These are phyloP conservation scores for Hemithea aestivaria DNA, from an alignment of 2,888 invertebrate species.

Conservation along the genomic window DNA sequence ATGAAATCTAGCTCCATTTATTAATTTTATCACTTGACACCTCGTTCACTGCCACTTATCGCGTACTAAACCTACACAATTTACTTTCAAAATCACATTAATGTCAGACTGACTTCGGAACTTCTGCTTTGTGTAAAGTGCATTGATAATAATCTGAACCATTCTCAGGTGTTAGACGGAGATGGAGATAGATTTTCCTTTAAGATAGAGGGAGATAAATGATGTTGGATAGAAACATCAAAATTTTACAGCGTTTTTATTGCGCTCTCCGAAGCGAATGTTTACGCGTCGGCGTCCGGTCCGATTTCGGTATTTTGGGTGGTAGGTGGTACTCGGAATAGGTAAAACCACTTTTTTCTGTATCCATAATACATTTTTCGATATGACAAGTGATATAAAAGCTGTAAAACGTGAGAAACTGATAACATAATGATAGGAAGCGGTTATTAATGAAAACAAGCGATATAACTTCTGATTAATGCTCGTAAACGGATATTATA, in stretches of 20 bases:
- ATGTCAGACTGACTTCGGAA: constrained; percentile 64
- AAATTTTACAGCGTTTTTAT: constrained; percentile 79
- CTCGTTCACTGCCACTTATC: constrained; percentile 65
- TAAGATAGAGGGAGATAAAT: constrained; percentile 37
- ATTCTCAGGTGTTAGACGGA: constrained; percentile 53
- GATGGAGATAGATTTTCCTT: constrained; percentile 30
- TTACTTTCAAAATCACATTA: constrained; percentile 75
- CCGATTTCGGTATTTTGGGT: constrained; percentile 44
- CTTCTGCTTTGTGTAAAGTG: constrained; percentile 79
- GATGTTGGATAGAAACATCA: constrained; percentile 75
- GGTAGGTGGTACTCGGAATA: constrained; percentile 33
- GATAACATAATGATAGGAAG: constrained; percentile 13
- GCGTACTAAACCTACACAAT: constrained; percentile 68
- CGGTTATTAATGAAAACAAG: constrained; percentile 8
- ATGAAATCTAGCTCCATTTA: constrained; percentile 58
- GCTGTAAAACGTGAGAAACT: constrained; percentile 30
- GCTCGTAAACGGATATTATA: no score
- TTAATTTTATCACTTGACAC: constrained; percentile 75
- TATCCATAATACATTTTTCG: constrained; percentile 28
- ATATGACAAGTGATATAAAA: constrained; percentile 24
- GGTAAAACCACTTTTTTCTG: constrained; percentile 36
- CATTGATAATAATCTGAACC: constrained; percentile 76
- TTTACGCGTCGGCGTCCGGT: constrained; percentile 71
- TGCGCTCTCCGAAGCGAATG: constrained; percentile 62
- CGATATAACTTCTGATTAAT: no score